These are phyloP conservation scores for Mustela lutreola DNA, from an alignment of 2,113 vertebrate genomes.

Conservation along the genomic window DNA sequence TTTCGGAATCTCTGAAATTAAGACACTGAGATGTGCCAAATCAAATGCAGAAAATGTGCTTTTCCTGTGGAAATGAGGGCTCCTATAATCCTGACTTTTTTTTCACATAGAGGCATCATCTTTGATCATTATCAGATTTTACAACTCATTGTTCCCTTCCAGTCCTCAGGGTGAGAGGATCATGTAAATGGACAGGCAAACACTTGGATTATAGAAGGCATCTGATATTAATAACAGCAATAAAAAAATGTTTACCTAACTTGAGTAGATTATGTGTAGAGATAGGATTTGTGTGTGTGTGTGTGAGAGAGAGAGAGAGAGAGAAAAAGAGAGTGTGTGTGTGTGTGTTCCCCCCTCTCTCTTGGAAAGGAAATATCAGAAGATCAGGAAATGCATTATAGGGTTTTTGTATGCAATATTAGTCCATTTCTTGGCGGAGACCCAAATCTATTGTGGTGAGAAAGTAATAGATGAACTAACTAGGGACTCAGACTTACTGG, in stretches of 20 bases:
- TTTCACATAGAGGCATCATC: conserved; percentile 73
- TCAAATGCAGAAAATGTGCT: conserved; percentile 78
- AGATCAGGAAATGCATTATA: conserved; percentile 83
- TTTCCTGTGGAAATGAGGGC: conserved; percentile 73
- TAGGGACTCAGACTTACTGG: conserved; percentile 89
- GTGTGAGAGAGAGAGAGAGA: too few species aligned
- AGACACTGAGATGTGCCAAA: conserved; percentile 81
- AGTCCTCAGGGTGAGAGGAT: conserved; percentile 57
- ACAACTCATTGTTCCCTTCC: conserved; percentile 65
- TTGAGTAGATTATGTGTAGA: conserved; percentile 40
- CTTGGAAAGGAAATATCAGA: conserved; percentile 78
- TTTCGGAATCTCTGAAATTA: conserved; percentile 86
- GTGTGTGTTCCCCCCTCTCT: background rate
- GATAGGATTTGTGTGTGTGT: conserved; percentile 31
- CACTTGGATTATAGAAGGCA: conserved; percentile 56
- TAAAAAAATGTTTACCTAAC: conserved; percentile 74
- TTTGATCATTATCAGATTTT: conserved; percentile 80
- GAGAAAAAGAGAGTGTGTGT: rapidly evolving
- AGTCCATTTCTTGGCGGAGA: conserved; percentile 88
- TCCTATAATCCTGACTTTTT: conserved; percentile 44
- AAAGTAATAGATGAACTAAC: conserved; percentile 92
- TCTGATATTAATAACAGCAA: conserved; percentile 69
- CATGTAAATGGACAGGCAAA: conserved; percentile 65
- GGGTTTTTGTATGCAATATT: conserved; percentile 86
- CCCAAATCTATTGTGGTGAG: conserved; percentile 90